A percentile compares a stretch with the other conserved stretches of the same genome.
phyloP scores from a whole-genome alignment of 2,797 vertebrate genomes.

The Xiphophorus birchmanni region DNA sequence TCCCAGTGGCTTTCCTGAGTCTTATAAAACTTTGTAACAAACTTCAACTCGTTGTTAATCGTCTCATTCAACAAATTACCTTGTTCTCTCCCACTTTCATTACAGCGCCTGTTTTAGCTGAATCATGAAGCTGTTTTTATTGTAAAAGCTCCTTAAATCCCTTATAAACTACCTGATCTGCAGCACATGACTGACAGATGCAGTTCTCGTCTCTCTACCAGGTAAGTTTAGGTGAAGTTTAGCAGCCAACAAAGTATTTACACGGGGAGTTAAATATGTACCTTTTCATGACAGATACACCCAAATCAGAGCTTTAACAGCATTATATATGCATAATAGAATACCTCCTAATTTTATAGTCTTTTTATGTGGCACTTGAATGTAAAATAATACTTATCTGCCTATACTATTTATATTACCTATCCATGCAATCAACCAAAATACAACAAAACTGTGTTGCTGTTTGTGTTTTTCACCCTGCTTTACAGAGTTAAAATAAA shows the following conservation, averaged over 20 bases:
- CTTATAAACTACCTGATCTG: neutral
- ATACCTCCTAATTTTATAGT: neutral
- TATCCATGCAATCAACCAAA: constrained; percentile 45
- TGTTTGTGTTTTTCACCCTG: constrained; percentile 39
- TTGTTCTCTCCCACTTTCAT: neutral
- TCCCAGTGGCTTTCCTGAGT: neutral
- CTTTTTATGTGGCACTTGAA: neutral
- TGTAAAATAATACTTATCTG: neutral
- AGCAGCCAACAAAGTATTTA: neutral
- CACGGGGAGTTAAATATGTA: neutral
- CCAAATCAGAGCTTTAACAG: neutral
- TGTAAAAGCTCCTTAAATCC: neutral
- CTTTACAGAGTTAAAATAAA: constrained; percentile 39
- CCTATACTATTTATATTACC: neutral
- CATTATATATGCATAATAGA: neutral
- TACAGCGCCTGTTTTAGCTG: neutral
- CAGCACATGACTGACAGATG: neutral
- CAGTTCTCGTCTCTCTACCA: neutral
- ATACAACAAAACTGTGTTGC: constrained; percentile 19
- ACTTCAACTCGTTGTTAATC: neutral
- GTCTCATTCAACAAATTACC: neutral
- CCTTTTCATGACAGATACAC: neutral
- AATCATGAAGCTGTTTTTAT: neutral
- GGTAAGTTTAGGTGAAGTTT: constrained; percentile 1
- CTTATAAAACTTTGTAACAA: constrained; percentile 1